phyloP scores from a whole-genome alignment of 2,113 vertebrate genomes.

The Rhipidura dahli region DNA sequence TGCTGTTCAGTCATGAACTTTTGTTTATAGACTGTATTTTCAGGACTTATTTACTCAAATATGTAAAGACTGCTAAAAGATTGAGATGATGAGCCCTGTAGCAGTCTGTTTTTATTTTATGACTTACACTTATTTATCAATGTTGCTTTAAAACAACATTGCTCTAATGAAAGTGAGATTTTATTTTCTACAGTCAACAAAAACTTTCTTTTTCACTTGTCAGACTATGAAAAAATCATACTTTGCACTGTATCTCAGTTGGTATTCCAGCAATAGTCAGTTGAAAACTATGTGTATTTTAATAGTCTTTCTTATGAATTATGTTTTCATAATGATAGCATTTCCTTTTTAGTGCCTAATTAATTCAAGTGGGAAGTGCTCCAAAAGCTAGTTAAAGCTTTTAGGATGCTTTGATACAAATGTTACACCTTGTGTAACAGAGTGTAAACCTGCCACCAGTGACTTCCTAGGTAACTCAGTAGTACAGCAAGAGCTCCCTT shows the following conservation, averaged over 20 bases:
- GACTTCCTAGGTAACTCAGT: neutral
- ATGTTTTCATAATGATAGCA: neutral
- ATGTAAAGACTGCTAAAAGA: conserved; percentile 41
- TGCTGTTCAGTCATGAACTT: neutral
- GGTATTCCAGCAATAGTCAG: neutral
- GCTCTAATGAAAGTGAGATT: neutral
- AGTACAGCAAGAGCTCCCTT: neutral
- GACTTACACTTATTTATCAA: conserved; percentile 20
- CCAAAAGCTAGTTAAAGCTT: neutral
- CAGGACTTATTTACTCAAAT: conserved; percentile 46
- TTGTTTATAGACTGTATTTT: conserved; percentile 62
- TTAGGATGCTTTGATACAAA: neutral
- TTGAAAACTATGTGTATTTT: neutral
- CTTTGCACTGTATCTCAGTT: neutral
- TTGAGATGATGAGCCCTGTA: conserved; percentile 13
- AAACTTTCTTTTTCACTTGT: neutral
- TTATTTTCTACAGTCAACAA: neutral
- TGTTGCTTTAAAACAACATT: conserved; percentile 26
- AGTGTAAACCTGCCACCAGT: neutral
- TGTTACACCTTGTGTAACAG: neutral
- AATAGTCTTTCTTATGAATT: neutral
- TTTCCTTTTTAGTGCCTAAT: neutral
- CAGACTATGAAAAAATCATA: neutral
- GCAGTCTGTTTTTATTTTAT: conserved; percentile 19
- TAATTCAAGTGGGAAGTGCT: neutral